Evolutionary conservation across 2,888 invertebrate genomes (phyloP).

Genomic region (Thecophora atra): DNA sequence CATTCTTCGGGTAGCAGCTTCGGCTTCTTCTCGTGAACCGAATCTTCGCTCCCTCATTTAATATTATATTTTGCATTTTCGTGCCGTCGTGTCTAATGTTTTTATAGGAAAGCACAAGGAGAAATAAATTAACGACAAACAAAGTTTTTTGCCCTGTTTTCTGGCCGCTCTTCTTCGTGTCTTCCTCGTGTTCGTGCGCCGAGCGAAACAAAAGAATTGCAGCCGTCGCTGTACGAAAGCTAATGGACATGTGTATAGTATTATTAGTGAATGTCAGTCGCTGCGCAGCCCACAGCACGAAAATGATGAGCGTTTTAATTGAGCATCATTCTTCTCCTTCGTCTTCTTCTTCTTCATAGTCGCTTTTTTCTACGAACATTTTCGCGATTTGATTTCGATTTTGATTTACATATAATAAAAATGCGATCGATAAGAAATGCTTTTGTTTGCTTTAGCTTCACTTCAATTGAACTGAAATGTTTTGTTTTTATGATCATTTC

Average conservation of each 20-base stretch:
- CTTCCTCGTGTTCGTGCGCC: not conserved
- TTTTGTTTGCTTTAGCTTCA: too few species aligned
- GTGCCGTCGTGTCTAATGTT: constrained; percentile 16
- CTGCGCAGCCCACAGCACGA: constrained; percentile 23
- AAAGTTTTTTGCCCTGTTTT: not conserved
- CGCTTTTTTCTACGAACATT: constrained; percentile 4
- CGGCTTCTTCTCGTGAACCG: too few species aligned
- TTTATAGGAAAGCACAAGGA: not conserved
- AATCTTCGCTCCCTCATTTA: not conserved
- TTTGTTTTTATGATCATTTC: not conserved
- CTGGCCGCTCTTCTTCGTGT: not conserved
- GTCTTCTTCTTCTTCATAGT: not conserved
- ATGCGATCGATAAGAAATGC: too few species aligned
- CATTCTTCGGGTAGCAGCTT: constrained; percentile 13
- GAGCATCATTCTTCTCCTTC: not conserved
- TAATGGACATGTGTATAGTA: constrained; percentile 24
- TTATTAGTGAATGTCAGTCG: constrained; percentile 14
- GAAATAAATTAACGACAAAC: not conserved
- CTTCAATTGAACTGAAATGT: not conserved
- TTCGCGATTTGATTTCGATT: too few species aligned
- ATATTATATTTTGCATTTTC: constrained; percentile 19
- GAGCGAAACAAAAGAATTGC: constrained; percentile 26
- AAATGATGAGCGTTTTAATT: constrained; percentile 23
- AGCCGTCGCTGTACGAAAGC: not conserved
- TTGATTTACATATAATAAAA: too few species aligned